These are phyloP conservation scores for Nymphalis io DNA, from an alignment of 1,140 invertebrate genomes.

Conservation along the genomic window DNA sequence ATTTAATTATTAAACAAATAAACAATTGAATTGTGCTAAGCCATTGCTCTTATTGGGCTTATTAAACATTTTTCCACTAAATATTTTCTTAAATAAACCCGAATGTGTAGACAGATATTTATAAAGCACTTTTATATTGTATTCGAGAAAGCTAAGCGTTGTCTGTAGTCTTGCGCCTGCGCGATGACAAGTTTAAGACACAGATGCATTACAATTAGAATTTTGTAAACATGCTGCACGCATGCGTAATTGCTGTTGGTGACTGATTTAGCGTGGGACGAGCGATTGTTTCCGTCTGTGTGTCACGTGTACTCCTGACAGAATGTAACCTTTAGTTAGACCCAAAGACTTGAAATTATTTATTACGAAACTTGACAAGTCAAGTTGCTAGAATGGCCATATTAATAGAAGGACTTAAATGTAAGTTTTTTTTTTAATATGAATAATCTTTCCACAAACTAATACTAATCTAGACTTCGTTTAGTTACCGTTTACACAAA, in stretches of 20 bases:
- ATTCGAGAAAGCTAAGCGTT: background rate
- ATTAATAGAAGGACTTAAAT: too few relatives aligned
- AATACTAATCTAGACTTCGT: too few relatives aligned
- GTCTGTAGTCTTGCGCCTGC: background rate
- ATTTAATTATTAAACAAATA: too few relatives aligned
- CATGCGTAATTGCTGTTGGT: slow-evolving; percentile 34
- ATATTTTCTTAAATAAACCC: too few relatives aligned
- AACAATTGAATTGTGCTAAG: too few relatives aligned
- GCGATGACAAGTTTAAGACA: slow-evolving; percentile 39
- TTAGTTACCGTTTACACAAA: too few relatives aligned
- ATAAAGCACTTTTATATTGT: background rate
- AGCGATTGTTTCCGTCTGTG: slow-evolving; percentile 33
- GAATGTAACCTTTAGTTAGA: background rate
- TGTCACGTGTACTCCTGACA: slow-evolving; percentile 30
- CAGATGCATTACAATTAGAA: slow-evolving; percentile 33
- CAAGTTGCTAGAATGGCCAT: too few relatives aligned
- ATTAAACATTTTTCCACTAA: too few relatives aligned
- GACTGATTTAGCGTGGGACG: slow-evolving; percentile 50
- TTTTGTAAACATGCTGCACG: slow-evolving; percentile 18
- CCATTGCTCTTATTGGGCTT: too few relatives aligned
- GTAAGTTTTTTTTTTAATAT: too few relatives aligned
- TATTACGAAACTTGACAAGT: too few relatives aligned
- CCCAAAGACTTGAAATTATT: background rate
- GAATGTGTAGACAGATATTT: background rate
- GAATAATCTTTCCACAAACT: too few relatives aligned